phyloP scores from a whole-genome alignment of 2,113 vertebrate species.

The Burhinus oedicnemus region DNA sequence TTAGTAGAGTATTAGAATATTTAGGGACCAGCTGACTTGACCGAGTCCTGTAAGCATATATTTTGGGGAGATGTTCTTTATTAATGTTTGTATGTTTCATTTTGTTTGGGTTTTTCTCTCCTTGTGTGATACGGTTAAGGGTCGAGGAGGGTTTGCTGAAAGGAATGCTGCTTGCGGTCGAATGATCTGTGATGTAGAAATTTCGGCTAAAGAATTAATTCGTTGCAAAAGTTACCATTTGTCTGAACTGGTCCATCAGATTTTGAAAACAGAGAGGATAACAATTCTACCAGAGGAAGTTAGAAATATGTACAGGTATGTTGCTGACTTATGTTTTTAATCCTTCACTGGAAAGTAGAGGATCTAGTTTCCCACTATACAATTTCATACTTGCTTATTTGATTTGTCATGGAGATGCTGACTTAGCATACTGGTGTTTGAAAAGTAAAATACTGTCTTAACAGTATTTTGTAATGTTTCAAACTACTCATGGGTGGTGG shows the following conservation, averaged over 20 bases:
- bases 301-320: constrained; percentile 89
- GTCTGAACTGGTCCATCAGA: constrained; percentile 87
- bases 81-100: not conserved
- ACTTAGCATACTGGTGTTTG: not conserved
- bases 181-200: constrained; percentile 94
- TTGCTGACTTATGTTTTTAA: not conserved
- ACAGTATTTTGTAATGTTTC: not conserved
- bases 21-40: not conserved
- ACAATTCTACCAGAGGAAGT: constrained; percentile 84
- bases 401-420: not conserved
- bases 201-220: constrained; percentile 96
- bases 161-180: constrained; percentile 94
- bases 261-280: constrained; percentile 86
- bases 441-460: not conserved
- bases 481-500: not conserved
- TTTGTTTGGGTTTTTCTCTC: not conserved
- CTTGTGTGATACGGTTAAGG: constrained; percentile 69
- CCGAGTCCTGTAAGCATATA: not conserved
- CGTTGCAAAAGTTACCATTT: constrained; percentile 96
- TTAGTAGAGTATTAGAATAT: not conserved
- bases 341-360: not conserved
- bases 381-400: not conserved
- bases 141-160: constrained; percentile 91
- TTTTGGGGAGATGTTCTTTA: not conserved
- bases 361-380: not conserved